These are phyloP conservation scores for Rhodophaea formosa DNA, from an alignment of 2,888 invertebrate genomes.

Conservation along the genomic window DNA sequence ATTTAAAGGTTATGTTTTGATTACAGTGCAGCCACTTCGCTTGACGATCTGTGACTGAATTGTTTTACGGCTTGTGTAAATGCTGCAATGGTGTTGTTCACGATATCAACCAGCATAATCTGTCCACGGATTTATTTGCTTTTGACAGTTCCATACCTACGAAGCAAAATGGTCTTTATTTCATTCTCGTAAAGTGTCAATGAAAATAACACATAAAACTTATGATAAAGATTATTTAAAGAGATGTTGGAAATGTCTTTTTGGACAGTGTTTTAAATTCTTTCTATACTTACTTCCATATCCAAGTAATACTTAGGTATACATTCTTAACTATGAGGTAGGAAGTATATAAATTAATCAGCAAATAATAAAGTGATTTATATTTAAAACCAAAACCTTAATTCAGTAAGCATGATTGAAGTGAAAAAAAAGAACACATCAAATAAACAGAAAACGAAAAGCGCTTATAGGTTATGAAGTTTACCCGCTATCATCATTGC, in stretches of 20 bases:
- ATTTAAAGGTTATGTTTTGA: constrained; percentile 22
- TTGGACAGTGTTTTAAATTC: too few species aligned
- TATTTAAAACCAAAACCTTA: too few species aligned
- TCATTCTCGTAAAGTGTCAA: neutral
- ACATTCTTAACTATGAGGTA: too few species aligned
- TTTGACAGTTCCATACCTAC: neutral
- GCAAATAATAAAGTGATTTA: too few species aligned
- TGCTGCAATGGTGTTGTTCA: neutral
- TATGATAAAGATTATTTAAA: too few species aligned
- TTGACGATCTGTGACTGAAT: constrained; percentile 12
- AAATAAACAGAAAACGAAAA: neutral
- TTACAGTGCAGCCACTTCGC: neutral
- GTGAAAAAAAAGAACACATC: neutral
- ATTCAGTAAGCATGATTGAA: too few species aligned
- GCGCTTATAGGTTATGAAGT: constrained; percentile 22
- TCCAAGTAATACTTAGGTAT: too few species aligned
- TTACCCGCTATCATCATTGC: constrained; percentile 62
- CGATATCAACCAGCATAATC: neutral
- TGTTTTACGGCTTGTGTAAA: constrained; percentile 16
- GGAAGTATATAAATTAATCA: too few species aligned
- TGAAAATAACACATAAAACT: too few species aligned
- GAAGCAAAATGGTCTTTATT: neutral
- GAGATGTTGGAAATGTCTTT: too few species aligned
- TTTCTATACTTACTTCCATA: too few species aligned
- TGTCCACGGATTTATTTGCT: neutral